Evolutionary conservation across 2,113 vertebrate species (phyloP), one percentile per base, ranked within the genome.

Genomic region (Cyprinus carpio): DNA sequence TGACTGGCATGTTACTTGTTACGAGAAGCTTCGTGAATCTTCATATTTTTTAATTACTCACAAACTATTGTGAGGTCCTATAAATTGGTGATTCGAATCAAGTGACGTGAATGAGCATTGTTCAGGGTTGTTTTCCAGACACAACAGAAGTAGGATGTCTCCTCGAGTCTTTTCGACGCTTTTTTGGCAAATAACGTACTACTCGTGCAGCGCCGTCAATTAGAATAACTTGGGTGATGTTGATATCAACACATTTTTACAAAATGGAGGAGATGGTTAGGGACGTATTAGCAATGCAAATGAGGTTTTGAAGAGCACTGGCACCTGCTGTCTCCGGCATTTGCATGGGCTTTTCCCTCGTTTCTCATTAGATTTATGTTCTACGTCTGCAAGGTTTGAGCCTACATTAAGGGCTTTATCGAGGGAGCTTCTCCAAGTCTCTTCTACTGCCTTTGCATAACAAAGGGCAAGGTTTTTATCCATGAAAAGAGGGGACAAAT

Each of bases 311-410:
- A 87, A 90, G 89, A 89, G 88, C 88, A 87, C 80, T 82, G 90
- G 89, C 91, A 91, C 90, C 91, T 91, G 91, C 91, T 91, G 89
- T 91, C 91, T 89, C 56, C 49, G 78, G 49, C 83, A 88, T 90
- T 90, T 91, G 90, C 91, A 89, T 89, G 80, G 81, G 85, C 84
- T 86, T 85, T 86, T 89, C 88, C 54, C 46, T 56, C 40, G 54
- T 85, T 79, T 51, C 83, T 90, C 89, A 86, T 87, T 88, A 89
- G 87, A 90, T 89, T 89, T 43, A 87, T 74, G 82, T 75, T 87
- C 83, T 84, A 75, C 87, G 89, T 87, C 54, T 87, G 76, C 84
- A 58, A 87, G 54, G 82, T 85, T 87, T 83, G 83, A 84, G 69
- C 76, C 82, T 58, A 81, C 77, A 85, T 82, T 88, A 85, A 79